Percentiles rank a stretch among this genome's conserved stretches.
phyloP scores from a whole-genome alignment of 2,797 vertebrate species.

The Borostomias antarcticus region DNA sequence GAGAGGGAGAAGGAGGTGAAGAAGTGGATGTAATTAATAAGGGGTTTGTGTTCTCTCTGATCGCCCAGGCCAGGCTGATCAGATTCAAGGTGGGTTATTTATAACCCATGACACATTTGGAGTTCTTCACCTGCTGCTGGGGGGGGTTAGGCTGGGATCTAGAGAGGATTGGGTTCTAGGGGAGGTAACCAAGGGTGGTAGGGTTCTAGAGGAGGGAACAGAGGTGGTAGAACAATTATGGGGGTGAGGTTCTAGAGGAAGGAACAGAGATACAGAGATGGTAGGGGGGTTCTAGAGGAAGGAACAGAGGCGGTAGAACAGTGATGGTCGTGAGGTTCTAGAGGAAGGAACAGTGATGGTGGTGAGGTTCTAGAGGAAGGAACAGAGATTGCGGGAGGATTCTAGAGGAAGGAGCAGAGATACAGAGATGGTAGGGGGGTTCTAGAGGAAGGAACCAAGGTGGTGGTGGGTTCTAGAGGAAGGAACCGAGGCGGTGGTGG shows the following conservation, averaged over 20 bases:
- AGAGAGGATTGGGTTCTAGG: neutral
- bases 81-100: constrained; percentile 48
- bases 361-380: no score
- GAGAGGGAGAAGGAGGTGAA: constrained; percentile 16
- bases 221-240: no score
- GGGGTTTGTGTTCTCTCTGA: constrained; percentile 29
- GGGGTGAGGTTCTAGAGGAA: neutral
- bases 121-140: neutral
- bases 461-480: neutral
- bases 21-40: constrained; percentile 43
- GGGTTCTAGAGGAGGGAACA: neutral
- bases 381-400: no score
- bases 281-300: no score
- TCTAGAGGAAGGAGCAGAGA: no score
- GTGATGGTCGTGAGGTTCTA: no score
- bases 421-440: neutral
- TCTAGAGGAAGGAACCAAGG: neutral
- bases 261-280: neutral
- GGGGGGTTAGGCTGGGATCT: neutral
- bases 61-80: constrained; percentile 40
- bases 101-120: constrained; percentile 24
- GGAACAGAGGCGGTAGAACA: no score
- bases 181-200: neutral
- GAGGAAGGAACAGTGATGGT: no score
- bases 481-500: neutral